phyloP scores from a whole-genome alignment of 2,113 vertebrate genomes.

The Lepisosteus osseus region DNA sequence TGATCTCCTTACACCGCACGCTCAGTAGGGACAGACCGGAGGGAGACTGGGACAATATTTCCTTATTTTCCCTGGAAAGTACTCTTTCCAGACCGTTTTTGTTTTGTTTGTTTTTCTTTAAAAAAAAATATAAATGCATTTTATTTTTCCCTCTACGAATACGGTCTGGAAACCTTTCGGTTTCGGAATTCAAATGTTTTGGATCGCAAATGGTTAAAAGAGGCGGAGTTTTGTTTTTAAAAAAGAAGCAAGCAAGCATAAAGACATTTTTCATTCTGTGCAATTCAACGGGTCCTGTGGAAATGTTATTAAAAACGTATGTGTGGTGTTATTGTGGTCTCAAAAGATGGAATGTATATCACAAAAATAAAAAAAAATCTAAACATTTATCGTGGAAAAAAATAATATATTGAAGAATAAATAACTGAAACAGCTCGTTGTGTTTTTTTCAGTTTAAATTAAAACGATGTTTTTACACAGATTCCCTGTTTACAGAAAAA shows the following conservation, averaged over 20 bases:
- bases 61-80: no score
- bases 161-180: neutral
- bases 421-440: constrained; percentile 76
- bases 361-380: constrained; percentile 83
- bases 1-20: no score
- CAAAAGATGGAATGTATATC: constrained; percentile 98
- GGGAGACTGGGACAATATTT: no score
- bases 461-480: constrained; percentile 55
- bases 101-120: constrained; percentile 28
- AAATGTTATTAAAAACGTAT: constrained; percentile 89
- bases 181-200: constrained; percentile 52
- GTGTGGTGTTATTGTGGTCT: constrained; percentile 98
- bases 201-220: constrained; percentile 33
- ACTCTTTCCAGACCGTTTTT: constrained; percentile 2
- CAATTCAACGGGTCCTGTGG: constrained; percentile 94
- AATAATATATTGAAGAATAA: constrained; percentile 96
- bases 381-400: constrained; percentile 90
- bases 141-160: no score
- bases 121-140: no score
- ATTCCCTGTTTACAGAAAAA: constrained; percentile 33
- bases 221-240: neutral
- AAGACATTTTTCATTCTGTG: constrained; percentile 88
- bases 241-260: constrained; percentile 58
- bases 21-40: no score
- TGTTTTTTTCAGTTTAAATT: constrained; percentile 48